Conservation (phyloP, 2,888 invertebrate species). For the Drosophila anomalata region DNA sequence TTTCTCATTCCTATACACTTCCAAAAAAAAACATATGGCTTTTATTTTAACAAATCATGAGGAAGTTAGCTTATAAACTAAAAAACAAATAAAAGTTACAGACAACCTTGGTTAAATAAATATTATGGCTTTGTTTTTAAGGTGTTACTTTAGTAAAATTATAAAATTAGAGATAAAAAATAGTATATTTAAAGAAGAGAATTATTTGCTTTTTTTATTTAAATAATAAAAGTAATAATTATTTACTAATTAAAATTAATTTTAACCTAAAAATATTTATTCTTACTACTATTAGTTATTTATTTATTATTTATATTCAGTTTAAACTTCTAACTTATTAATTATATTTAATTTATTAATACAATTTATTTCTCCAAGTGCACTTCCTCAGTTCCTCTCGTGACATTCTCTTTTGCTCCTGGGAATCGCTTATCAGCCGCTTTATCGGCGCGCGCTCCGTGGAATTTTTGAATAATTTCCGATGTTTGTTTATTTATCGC, state of each 20-base stretch:
- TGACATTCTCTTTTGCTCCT: constrained; percentile 9
- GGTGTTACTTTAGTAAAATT: neutral
- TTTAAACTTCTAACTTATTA: too few species aligned
- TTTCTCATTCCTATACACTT: neutral
- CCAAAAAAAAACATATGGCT: neutral
- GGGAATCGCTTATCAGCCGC: constrained; percentile 60
- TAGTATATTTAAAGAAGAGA: neutral
- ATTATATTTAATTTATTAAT: neutral
- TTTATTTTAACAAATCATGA: neutral
- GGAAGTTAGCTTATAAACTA: neutral
- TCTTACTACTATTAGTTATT: too few species aligned
- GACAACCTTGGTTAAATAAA: neutral
- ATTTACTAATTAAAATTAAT: too few species aligned
- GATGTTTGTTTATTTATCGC: constrained; percentile 62
- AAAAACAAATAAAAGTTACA: neutral
- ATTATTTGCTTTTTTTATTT: neutral
- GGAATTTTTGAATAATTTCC: constrained; percentile 76
- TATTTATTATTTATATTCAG: too few species aligned
- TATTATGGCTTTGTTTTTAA: neutral
- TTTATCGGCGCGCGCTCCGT: constrained; percentile 60
- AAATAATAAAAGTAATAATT: too few species aligned
- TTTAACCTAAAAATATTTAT: too few species aligned
- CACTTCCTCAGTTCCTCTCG: neutral
- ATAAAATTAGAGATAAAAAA: neutral
- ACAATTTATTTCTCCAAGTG: neutral